These are phyloP conservation scores for Saxidomus purpurata DNA, from an alignment of 1,140 invertebrate genomes.

Conservation along the genomic window DNA sequence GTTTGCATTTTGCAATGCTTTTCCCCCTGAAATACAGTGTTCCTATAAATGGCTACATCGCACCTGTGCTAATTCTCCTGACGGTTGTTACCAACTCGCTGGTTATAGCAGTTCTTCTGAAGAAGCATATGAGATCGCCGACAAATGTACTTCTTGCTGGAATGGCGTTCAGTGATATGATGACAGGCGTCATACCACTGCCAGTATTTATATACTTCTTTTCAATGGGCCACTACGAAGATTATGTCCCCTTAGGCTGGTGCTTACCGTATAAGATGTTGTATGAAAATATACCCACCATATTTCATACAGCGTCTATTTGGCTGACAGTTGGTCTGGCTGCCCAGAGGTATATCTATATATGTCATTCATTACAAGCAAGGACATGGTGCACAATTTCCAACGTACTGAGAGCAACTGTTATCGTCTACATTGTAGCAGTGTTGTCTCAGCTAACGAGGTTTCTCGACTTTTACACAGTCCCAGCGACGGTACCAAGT, in stretches of 20 bases:
- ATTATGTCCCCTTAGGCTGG: conserved; percentile 82
- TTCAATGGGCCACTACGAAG: conserved; percentile 94
- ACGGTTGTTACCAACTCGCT: conserved; percentile 97
- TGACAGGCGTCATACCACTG: conserved; percentile 95
- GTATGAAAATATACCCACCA: conserved; percentile 89
- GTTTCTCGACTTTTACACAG: conserved; percentile 90
- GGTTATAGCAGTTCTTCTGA: conserved; percentile 91
- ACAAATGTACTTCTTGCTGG: conserved; percentile 91
- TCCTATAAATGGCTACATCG: conserved; percentile 89
- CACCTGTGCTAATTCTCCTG: conserved; percentile 94
- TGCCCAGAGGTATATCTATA: conserved; percentile 95
- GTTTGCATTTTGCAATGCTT: conserved; percentile 16
- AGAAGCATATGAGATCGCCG: conserved; percentile 90
- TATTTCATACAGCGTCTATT: conserved; percentile 97
- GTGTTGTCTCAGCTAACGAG: conserved; percentile 92
- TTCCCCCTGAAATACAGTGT: conserved; percentile 76
- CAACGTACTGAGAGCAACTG: conserved; percentile 92
- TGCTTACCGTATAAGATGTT: conserved; percentile 92
- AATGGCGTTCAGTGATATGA: conserved; percentile 97
- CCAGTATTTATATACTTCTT: conserved; percentile 97
- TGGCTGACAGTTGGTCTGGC: conserved; percentile 95
- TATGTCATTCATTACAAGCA: conserved; percentile 95
- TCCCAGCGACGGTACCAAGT: conserved; percentile 89
- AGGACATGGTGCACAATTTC: conserved; percentile 95
- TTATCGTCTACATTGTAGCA: conserved; percentile 92